phyloP scores from a whole-genome alignment of 2,797 vertebrate species.

The Darevskia nairensis region DNA sequence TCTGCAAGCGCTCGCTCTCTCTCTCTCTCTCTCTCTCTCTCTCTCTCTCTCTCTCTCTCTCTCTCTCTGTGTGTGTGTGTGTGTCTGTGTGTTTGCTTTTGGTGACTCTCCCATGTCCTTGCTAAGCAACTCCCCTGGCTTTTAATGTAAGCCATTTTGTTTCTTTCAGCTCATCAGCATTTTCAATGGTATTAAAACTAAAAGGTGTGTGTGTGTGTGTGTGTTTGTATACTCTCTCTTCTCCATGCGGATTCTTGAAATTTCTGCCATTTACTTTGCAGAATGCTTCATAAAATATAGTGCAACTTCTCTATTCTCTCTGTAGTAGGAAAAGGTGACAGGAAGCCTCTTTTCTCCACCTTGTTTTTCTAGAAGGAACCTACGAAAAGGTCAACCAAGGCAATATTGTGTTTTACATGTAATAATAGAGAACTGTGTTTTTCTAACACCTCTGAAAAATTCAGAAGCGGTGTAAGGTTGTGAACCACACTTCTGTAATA shows the following conservation, averaged over 20 bases:
- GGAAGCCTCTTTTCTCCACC: neutral
- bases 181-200: no score
- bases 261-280: conserved; percentile 8
- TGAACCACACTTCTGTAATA: neutral
- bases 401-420: neutral
- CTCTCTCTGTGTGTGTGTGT: no score
- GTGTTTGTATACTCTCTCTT: no score
- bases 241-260: neutral
- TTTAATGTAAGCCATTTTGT: no score
- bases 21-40: no score
- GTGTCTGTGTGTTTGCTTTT: no score
- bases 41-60: no score
- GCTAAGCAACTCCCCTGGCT: no score
- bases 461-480: conserved; percentile 47
- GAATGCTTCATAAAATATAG: neutral
- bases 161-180: no score
- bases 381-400: conserved; percentile 12
- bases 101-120: no score
- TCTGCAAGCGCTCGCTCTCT: no score
- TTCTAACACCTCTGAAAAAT: conserved; percentile 20
- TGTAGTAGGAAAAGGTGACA: neutral
- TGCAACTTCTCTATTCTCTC: neutral
- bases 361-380: neutral
- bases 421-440: conserved; percentile 32
- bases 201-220: no score